Evolutionary conservation across 2,888 invertebrate species (phyloP).

Genomic region (Ormyrus labotus): DNA sequence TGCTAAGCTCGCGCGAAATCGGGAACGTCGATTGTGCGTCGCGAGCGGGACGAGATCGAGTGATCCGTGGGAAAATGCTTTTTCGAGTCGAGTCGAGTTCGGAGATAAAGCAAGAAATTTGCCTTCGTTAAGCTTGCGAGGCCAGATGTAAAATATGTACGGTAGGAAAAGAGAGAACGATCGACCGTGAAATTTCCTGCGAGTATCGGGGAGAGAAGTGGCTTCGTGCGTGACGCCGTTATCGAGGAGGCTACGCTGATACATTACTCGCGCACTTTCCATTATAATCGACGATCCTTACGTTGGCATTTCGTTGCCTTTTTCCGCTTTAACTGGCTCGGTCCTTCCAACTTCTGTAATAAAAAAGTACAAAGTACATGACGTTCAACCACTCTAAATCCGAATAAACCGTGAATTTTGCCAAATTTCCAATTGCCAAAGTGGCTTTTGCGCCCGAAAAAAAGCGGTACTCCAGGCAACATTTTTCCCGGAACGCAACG

Average conservation of each 20-base stretch:
- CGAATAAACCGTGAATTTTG: no score
- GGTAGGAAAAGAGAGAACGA: neutral
- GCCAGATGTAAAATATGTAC: neutral
- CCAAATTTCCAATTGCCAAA: no score
- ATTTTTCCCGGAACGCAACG: no score
- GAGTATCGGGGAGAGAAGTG: neutral
- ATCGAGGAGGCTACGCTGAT: slow-evolving; percentile 38
- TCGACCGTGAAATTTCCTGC: slow-evolving; percentile 17
- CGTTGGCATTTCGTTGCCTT: no score
- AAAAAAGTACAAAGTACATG: no score
- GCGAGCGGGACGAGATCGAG: neutral
- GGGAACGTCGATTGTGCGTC: slow-evolving; percentile 20
- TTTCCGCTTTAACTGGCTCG: no score
- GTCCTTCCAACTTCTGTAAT: no score
- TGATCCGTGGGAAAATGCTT: neutral
- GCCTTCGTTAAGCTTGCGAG: slow-evolving; percentile 24
- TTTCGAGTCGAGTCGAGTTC: neutral
- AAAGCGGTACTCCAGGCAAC: no score
- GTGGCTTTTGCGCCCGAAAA: no score
- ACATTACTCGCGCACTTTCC: slow-evolving; percentile 28
- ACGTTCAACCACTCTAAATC: no score
- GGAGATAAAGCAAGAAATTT: neutral
- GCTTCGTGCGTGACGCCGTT: slow-evolving; percentile 26
- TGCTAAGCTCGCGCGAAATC: slow-evolving; percentile 29
- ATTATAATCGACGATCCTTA: neutral